Evolutionary conservation across 2,113 vertebrate genomes (phyloP).

Genomic region (Forbesichthys agassizii): DNA sequence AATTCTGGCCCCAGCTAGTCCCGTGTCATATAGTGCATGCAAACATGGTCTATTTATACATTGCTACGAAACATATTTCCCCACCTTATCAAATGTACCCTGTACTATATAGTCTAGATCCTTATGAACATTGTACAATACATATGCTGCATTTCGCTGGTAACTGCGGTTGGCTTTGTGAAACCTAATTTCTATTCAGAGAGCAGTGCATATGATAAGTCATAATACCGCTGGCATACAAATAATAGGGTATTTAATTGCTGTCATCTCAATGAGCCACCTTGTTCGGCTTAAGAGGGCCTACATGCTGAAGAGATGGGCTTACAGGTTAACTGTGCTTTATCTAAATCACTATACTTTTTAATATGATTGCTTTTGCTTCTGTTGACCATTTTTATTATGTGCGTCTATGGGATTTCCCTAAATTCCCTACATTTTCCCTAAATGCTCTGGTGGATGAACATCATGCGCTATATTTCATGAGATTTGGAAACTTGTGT

Average conservation of each 20-base stretch:
- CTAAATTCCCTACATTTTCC: slow-evolving; percentile 5
- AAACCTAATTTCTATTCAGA: slow-evolving; percentile 35
- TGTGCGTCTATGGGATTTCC: slow-evolving; percentile 28
- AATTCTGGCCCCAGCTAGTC: slow-evolving; percentile 57
- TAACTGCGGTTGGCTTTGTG: slow-evolving; percentile 26
- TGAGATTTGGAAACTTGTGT: background rate
- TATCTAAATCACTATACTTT: slow-evolving; percentile 64
- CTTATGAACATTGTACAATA: slow-evolving; percentile 30
- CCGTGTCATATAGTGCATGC: slow-evolving; percentile 37
- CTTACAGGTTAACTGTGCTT: slow-evolving; percentile 64
- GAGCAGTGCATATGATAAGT: slow-evolving; percentile 48
- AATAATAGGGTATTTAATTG: slow-evolving; percentile 71
- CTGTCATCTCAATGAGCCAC: slow-evolving; percentile 62
- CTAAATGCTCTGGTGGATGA: background rate
- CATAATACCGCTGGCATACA: slow-evolving; percentile 59
- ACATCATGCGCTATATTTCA: slow-evolving; percentile 5
- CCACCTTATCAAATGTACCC: slow-evolving; percentile 17
- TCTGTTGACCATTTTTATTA: slow-evolving; percentile 50
- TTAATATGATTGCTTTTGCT: slow-evolving; percentile 65
- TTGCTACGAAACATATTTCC: slow-evolving; percentile 39
- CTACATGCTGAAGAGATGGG: slow-evolving; percentile 47
- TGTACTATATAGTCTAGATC: slow-evolving; percentile 41
- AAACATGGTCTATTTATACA: slow-evolving; percentile 42
- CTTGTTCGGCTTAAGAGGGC: slow-evolving; percentile 57
- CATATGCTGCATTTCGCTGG: slow-evolving; percentile 30